Percentiles rank a stretch among this genome's conserved stretches.
These are phyloP conservation scores for Corythaixoides concolor DNA, from an alignment of 2,113 vertebrate species.

Conservation along the genomic window DNA sequence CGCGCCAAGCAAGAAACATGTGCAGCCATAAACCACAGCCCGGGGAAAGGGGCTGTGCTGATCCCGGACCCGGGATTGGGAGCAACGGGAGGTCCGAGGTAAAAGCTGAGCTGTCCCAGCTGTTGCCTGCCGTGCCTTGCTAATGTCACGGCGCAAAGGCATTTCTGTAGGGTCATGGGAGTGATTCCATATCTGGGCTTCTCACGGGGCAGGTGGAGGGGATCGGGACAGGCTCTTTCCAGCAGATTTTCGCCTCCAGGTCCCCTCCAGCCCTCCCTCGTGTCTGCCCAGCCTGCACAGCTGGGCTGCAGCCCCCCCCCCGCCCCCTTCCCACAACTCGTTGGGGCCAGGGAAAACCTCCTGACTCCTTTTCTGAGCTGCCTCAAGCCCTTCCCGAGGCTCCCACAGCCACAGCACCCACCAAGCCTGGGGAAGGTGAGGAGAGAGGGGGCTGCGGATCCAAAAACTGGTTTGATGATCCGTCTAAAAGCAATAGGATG, in stretches of 20 bases:
- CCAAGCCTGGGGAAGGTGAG: not conserved
- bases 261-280: not conserved
- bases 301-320: not conserved
- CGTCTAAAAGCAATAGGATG: not conserved
- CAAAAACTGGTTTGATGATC: accelerated
- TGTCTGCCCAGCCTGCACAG: not conserved
- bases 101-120: not conserved
- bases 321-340: not conserved
- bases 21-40: not conserved
- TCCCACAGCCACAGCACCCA: not conserved
- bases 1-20: accelerated
- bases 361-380: not conserved
- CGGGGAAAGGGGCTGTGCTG: not conserved
- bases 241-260: not conserved
- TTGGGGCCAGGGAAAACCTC: accelerated
- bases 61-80: not conserved
- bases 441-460: not conserved
- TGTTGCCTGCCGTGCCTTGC: not conserved
- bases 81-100: not conserved
- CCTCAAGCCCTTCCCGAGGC: not conserved
- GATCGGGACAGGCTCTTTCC: not conserved
- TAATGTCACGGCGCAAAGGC: not conserved
- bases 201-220: not conserved
- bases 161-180: not conserved
- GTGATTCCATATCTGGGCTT: not conserved